Percentiles rank a stretch among this genome's conserved stretches.
Evolutionary conservation across 2,113 vertebrate genomes (phyloP).

Genomic region (Rhegmatorhina hoffmannsi): DNA sequence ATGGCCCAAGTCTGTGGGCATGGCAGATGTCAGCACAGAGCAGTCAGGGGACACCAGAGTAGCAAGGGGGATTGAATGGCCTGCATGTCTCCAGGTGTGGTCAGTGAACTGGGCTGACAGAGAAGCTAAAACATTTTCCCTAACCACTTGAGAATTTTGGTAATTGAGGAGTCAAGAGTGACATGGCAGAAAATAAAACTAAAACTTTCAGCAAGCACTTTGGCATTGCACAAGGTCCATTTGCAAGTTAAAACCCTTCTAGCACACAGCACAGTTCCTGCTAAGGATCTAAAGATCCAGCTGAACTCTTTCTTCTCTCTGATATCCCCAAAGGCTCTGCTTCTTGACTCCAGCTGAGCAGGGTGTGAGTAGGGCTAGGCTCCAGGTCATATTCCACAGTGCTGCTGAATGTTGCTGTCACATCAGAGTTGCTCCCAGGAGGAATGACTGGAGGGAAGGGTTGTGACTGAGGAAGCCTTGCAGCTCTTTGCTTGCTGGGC

Average conservation of each 20-base stretch:
- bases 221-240: background rate
- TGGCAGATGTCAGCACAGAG: background rate
- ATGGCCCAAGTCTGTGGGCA: background rate
- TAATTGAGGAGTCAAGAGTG: background rate
- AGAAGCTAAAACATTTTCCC: background rate
- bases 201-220: background rate
- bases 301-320: background rate
- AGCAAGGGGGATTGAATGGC: background rate
- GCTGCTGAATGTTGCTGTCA: background rate
- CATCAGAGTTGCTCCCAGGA: background rate
- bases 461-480: background rate
- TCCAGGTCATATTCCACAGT: background rate
- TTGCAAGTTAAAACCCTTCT: background rate
- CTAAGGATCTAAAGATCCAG: background rate
- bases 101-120: background rate
- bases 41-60: background rate
- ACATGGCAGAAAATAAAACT: background rate
- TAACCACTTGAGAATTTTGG: background rate
- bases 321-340: background rate
- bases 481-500: background rate
- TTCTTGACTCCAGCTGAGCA: background rate
- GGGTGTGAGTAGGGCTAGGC: background rate
- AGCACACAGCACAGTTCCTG: background rate
- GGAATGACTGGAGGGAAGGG: background rate
- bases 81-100: rapidly evolving